A percentile compares a stretch with the other conserved stretches of the same genome.
phyloP scores from a whole-genome alignment of 2,113 vertebrate genomes.

The Sinocyclocheilus rhinocerous region DNA sequence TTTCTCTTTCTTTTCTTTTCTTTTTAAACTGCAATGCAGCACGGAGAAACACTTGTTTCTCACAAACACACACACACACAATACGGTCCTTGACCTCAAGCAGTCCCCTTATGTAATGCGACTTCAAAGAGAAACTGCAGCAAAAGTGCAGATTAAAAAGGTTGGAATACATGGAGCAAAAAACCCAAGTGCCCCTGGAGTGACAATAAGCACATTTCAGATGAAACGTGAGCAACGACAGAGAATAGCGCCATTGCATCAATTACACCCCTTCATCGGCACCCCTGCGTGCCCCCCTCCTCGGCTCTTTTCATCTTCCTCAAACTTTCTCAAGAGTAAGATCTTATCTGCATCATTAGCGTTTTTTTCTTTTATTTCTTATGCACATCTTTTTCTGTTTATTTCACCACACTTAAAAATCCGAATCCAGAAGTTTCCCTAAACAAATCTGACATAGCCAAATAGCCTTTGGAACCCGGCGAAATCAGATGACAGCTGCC shows the following conservation, averaged over 20 bases:
- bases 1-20: no score
- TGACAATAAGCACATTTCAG: conserved; percentile 58
- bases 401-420: neutral
- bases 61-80: neutral
- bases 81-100: no score
- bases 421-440: neutral
- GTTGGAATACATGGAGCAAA: conserved; percentile 48
- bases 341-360: conserved; percentile 47
- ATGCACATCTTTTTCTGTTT: neutral
- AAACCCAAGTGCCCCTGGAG: conserved; percentile 45
- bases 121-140: conserved; percentile 53
- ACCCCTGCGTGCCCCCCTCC: conserved; percentile 29
- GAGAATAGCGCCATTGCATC: conserved; percentile 48
- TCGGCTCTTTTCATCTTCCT: conserved; percentile 29
- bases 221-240: conserved; percentile 10
- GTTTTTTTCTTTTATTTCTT: conserved; percentile 40
- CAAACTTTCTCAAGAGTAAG: conserved; percentile 38
- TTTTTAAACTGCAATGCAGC: no score
- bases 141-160: conserved; percentile 60
- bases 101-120: conserved; percentile 55
- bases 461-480: neutral
- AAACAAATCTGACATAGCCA: neutral
- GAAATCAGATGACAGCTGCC: neutral
- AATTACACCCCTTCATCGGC: conserved; percentile 55
- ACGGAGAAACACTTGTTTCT: no score